Evolutionary conservation across 2,888 invertebrate species (phyloP).

Genomic region (Sericinus montela): DNA sequence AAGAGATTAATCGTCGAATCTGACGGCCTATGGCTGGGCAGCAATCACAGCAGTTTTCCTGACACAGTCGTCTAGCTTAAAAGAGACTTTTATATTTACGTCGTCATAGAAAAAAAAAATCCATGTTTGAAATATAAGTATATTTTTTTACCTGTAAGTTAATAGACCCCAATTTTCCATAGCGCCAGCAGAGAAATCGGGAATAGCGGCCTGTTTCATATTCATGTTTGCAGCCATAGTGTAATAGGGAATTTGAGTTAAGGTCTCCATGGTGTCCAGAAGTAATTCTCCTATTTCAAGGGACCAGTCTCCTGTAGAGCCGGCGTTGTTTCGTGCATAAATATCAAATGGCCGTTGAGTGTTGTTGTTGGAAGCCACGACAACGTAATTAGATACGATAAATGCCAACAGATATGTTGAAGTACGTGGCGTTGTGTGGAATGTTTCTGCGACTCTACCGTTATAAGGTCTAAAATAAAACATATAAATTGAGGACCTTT

Average conservation of each 20-base stretch:
- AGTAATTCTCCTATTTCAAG: constrained; percentile 62
- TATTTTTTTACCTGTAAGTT: constrained; percentile 81
- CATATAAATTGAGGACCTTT: background rate
- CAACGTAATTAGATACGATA: constrained; percentile 87
- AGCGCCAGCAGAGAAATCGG: constrained; percentile 88
- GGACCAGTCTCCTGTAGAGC: constrained; percentile 60
- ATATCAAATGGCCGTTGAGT: constrained; percentile 50
- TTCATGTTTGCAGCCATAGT: constrained; percentile 66
- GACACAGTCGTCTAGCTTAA: too few species aligned
- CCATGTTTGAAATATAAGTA: too few species aligned
- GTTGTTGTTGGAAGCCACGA: constrained; percentile 37
- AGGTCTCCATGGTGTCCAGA: constrained; percentile 75
- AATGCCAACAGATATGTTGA: constrained; percentile 93
- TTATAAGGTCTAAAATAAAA: constrained; percentile 29
- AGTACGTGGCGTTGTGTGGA: constrained; percentile 81
- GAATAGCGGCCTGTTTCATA: constrained; percentile 87
- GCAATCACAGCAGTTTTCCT: too few species aligned
- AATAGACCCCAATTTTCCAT: constrained; percentile 94
- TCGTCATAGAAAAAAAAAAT: too few species aligned
- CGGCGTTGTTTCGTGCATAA: constrained; percentile 63
- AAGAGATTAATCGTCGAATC: too few species aligned
- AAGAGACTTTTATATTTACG: too few species aligned
- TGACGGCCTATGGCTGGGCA: too few species aligned
- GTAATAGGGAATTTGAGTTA: constrained; percentile 75
- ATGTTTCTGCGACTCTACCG: constrained; percentile 57